Evolutionary conservation across 2,888 invertebrate species (phyloP), one percentile per base, ranked within the genome.

Genomic region (Hemicrepidius hirtus): DNA sequence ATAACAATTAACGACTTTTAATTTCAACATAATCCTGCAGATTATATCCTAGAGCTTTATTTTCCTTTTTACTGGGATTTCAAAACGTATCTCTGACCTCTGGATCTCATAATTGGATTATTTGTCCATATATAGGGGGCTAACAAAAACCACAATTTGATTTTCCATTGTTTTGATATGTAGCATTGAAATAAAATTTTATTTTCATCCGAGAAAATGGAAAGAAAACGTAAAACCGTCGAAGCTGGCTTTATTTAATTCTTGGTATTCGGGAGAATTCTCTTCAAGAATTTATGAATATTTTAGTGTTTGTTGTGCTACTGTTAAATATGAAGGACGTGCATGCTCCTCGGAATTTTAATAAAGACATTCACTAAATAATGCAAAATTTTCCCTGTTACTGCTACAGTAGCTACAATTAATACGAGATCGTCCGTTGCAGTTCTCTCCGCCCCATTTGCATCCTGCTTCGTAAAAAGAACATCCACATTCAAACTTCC

Each of bases 231-330:
- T n/a, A 28, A 53, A 53, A 13, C 28, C 28, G 20, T 53, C 53
- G 53, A 53, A 53, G 53, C 53, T 53, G 7, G 20, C 18, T 53
- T 53, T 53, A 53, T 53, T 53, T 53, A 53, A 53, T 53, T 46
- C 46, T 3, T 46, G 46, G 18, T 4, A 20, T 37, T 57, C 37
- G 16, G 32, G 46, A 53, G 46, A 18, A 35, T 37, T 37, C 35
- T 13, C 35, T 37, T 18, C 35, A 16, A 35, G 57, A 57, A 37
- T 57, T 57, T 57, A 57, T 57, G 57, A 57, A 57, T 57, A 37
- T 37, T 57, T 57, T 57, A 57, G 57, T 57, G 20, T 57, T 57
- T n/a, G 12, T 35, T 37, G 13, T 57, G 20, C 9, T 18, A 28
- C 13, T 53, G 18, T 50, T 50, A 50, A 50, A 57, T 12, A 53